A percentile compares a stretch with the other conserved stretches of the same genome.
These are phyloP conservation scores for Mareca strepera DNA, from an alignment of 2,797 vertebrate genomes.

Conservation along the genomic window DNA sequence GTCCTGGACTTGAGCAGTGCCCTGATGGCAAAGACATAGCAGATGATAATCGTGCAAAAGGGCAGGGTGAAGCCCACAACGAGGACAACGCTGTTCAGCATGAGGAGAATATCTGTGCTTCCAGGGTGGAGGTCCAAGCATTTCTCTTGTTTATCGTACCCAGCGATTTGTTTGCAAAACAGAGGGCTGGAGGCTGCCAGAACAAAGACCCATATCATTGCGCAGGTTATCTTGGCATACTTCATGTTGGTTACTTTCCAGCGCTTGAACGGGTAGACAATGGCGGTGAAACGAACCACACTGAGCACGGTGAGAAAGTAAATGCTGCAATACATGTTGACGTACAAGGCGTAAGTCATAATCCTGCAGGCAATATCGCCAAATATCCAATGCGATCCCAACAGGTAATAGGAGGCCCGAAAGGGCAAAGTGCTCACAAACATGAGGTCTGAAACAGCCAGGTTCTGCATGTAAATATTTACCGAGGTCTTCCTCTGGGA, in stretches of 20 bases:
- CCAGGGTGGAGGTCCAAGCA: constrained; percentile 76
- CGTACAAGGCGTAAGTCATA: constrained; percentile 79
- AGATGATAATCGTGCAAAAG: constrained; percentile 72
- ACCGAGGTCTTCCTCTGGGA: constrained; percentile 64
- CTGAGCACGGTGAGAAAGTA: constrained; percentile 82
- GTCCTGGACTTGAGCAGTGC: constrained; percentile 57
- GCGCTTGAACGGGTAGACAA: constrained; percentile 69
- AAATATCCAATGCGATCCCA: constrained; percentile 76
- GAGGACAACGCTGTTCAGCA: constrained; percentile 73
- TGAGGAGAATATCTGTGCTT: neutral
- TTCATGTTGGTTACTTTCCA: constrained; percentile 46
- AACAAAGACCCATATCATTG: constrained; percentile 73
- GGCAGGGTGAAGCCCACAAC: constrained; percentile 77
- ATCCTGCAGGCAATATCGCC: constrained; percentile 76
- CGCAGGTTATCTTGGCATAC: constrained; percentile 63
- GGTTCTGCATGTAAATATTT: constrained; percentile 81
- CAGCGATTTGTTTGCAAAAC: neutral
- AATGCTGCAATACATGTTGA: constrained; percentile 85
- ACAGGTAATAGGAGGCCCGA: constrained; percentile 77
- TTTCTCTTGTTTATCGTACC: neutral
- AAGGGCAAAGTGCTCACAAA: constrained; percentile 80
- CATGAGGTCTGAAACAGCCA: constrained; percentile 82
- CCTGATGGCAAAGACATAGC: constrained; percentile 75
- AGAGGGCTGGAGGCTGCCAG: constrained; percentile 61
- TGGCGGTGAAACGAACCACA: constrained; percentile 77